These are phyloP conservation scores for Scaptomyza tumidula DNA, from an alignment of 2,888 invertebrate genomes.

Conservation along the genomic window DNA sequence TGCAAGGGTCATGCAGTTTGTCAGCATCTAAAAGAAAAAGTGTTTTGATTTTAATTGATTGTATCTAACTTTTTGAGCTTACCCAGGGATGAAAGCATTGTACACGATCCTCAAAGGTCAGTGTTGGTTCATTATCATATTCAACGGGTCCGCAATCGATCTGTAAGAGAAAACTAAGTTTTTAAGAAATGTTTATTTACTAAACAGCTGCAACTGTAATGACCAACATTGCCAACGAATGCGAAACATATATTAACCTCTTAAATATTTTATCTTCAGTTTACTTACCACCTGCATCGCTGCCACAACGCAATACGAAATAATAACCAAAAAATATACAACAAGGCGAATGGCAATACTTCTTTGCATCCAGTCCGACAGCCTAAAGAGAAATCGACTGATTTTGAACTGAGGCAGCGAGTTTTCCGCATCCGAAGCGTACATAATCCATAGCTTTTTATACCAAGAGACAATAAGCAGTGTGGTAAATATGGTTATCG, in stretches of 20 bases:
- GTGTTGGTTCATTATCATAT: constrained; percentile 23
- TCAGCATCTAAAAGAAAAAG: constrained; percentile 82
- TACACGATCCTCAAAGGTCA: constrained; percentile 45
- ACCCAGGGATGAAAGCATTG: constrained; percentile 84
- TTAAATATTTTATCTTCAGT: no score
- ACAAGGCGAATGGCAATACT: constrained; percentile 87
- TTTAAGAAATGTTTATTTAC: no score
- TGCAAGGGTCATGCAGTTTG: constrained; percentile 86
- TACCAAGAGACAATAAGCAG: constrained; percentile 91
- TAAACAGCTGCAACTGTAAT: no score
- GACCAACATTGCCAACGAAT: no score
- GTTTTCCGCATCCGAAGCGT: constrained; percentile 66
- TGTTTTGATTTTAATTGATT: no score
- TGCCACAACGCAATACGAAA: constrained; percentile 86
- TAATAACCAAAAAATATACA: constrained; percentile 89
- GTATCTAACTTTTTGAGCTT: constrained; percentile 14
- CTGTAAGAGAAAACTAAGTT: constrained; percentile 14
- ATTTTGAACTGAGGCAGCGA: constrained; percentile 85
- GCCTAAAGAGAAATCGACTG: constrained; percentile 87
- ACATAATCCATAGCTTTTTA: constrained; percentile 88
- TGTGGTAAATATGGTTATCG: constrained; percentile 85
- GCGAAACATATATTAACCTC: no score
- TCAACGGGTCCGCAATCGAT: constrained; percentile 49
- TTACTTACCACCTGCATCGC: constrained; percentile 69
- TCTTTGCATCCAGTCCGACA: constrained; percentile 87